A percentile compares a stretch with the other conserved stretches of the same genome.
phyloP scores from a whole-genome alignment of 2,888 invertebrate species.

The Eupithecia subfuscata region DNA sequence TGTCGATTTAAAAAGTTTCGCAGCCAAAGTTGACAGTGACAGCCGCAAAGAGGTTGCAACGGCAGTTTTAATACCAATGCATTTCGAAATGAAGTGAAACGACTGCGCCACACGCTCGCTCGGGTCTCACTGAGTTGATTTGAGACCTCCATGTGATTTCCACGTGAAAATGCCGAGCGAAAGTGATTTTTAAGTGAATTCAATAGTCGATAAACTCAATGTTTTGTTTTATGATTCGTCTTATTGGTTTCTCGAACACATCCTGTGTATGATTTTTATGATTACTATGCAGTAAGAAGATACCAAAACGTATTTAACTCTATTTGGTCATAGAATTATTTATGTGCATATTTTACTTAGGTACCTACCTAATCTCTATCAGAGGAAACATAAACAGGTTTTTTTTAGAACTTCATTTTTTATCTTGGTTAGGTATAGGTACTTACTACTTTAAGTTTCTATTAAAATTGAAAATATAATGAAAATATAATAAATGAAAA shows the following conservation, averaged over 20 bases:
- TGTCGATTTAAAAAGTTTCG: constrained; percentile 26
- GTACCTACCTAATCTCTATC: background rate
- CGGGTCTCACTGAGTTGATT: constrained; percentile 63
- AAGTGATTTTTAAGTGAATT: constrained; percentile 58
- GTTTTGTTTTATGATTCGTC: constrained; percentile 15
- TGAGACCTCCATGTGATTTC: constrained; percentile 63
- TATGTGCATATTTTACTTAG: background rate
- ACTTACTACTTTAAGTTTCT: background rate
- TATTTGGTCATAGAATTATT: background rate
- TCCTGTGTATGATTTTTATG: background rate
- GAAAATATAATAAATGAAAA: background rate
- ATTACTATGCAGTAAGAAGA: background rate
- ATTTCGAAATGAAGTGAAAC: constrained; percentile 54
- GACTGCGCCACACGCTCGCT: constrained; percentile 57
- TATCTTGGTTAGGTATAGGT: background rate
- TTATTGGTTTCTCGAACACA: constrained; percentile 12
- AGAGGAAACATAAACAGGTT: background rate
- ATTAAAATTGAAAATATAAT: background rate
- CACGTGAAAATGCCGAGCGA: constrained; percentile 69
- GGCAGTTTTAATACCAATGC: constrained; percentile 24
- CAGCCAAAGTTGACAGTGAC: constrained; percentile 32
- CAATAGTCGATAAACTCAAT: constrained; percentile 24
- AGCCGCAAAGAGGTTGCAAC: constrained; percentile 29
- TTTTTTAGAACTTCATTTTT: background rate
- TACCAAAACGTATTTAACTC: background rate